phyloP scores from a whole-genome alignment of 2,888 invertebrate genomes.

The Lasioglossum pauxillum region DNA sequence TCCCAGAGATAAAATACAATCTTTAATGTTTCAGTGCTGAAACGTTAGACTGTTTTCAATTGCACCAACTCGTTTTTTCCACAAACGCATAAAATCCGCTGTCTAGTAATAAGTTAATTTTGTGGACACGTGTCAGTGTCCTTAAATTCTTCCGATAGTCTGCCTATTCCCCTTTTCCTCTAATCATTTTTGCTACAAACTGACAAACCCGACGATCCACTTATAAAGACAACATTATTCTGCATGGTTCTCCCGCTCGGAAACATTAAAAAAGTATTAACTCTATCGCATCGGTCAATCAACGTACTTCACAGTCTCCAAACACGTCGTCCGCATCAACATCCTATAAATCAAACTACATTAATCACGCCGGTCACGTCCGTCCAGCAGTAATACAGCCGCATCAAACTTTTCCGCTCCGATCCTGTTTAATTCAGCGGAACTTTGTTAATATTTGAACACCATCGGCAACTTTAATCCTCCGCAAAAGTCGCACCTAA shows the following conservation, averaged over 20 bases:
- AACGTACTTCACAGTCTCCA: neutral
- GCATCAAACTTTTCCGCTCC: neutral
- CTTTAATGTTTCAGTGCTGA: no score
- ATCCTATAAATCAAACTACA: neutral
- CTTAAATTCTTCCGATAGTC: neutral
- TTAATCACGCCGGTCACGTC: neutral
- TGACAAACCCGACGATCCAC: neutral
- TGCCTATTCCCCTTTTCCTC: neutral
- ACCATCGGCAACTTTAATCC: neutral
- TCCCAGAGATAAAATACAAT: neutral
- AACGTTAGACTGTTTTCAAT: neutral
- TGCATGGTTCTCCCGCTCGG: no score
- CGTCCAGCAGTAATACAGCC: neutral
- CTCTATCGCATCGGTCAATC: neutral
- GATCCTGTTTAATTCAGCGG: neutral
- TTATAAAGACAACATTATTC: no score
- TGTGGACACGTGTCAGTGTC: no score
- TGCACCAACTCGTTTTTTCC: neutral
- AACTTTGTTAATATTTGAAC: constrained; percentile 4
- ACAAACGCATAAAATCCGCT: no score
- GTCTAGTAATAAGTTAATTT: no score
- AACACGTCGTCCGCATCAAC: neutral
- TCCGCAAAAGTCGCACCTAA: neutral
- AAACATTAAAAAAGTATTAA: neutral
- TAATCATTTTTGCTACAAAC: neutral